Evolutionary conservation across 2,888 invertebrate species (phyloP).

Genomic region (Luffia ferchaultella): DNA sequence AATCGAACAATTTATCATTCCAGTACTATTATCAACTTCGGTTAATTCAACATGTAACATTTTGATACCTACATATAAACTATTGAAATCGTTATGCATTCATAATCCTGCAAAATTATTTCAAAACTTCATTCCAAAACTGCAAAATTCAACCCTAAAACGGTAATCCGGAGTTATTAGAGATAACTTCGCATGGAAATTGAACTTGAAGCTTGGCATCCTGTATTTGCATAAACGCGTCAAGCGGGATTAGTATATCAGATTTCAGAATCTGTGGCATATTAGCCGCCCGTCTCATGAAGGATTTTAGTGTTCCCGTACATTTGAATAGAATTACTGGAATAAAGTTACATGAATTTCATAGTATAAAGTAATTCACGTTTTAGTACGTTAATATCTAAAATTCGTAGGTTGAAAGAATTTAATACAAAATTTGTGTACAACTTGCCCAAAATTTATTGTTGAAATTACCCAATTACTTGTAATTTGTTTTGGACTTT

Average conservation of each 20-base stretch:
- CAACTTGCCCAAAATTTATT: not conserved
- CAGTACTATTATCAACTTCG: no score
- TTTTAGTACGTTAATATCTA: not conserved
- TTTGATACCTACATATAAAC: no score
- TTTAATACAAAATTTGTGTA: not conserved
- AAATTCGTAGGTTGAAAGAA: not conserved
- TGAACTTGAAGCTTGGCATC: constrained; percentile 32
- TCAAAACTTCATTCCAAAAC: not conserved
- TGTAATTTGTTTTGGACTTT: no score
- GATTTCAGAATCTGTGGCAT: no score
- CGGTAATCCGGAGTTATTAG: constrained; percentile 22
- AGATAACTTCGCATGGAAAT: constrained; percentile 43
- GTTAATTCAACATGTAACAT: no score
- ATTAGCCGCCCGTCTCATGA: not conserved
- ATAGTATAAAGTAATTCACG: not conserved
- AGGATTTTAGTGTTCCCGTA: not conserved
- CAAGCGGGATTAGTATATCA: not conserved
- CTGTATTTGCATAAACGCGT: constrained; percentile 13
- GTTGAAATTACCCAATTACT: no score
- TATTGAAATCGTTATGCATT: no score
- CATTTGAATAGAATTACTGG: not conserved
- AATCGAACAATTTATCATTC: no score
- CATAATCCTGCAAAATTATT: not conserved
- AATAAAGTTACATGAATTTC: not conserved
- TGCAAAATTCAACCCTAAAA: not conserved